Conservation (phyloP, 2,113 vertebrate species). For the Etheostoma cragini region DNA sequence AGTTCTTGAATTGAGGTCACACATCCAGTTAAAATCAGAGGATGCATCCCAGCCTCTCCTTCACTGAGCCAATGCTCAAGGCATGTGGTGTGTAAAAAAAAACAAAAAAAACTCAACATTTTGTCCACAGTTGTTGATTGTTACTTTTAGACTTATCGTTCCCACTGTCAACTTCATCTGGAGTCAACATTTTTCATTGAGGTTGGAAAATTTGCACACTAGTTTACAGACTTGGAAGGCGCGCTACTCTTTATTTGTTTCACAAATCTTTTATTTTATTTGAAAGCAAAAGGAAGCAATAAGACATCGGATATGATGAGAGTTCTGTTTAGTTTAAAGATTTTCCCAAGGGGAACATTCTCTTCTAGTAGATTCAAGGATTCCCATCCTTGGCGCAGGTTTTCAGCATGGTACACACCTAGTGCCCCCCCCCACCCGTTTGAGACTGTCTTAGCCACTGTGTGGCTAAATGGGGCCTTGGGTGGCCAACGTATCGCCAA, state of each 20-base stretch:
- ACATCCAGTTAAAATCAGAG: slow-evolving; percentile 33
- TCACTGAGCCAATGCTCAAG: background rate
- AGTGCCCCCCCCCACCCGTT: no score
- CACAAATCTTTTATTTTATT: background rate
- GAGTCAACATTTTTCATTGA: background rate
- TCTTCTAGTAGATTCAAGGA: background rate
- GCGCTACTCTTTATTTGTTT: background rate
- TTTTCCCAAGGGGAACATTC: background rate
- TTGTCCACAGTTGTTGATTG: slow-evolving; percentile 17
- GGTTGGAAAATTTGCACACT: slow-evolving; percentile 4
- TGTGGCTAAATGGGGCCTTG: background rate
- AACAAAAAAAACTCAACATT: background rate
- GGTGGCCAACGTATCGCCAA: background rate
- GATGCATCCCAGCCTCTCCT: slow-evolving; percentile 30
- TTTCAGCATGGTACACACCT: no score
- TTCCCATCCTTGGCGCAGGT: no score
- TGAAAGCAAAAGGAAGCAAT: background rate
- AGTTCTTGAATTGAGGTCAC: slow-evolving; percentile 50
- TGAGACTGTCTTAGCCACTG: no score
- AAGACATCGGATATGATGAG: background rate
- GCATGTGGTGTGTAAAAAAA: background rate
- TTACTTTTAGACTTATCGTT: slow-evolving; percentile 40
- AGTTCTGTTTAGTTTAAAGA: background rate
- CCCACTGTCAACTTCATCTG: slow-evolving; percentile 4
- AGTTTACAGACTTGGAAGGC: background rate